A percentile compares a stretch with the other conserved stretches of the same genome.
These are phyloP conservation scores for Microplitis manilae DNA, from an alignment of 2,888 invertebrate species.

Conservation along the genomic window DNA sequence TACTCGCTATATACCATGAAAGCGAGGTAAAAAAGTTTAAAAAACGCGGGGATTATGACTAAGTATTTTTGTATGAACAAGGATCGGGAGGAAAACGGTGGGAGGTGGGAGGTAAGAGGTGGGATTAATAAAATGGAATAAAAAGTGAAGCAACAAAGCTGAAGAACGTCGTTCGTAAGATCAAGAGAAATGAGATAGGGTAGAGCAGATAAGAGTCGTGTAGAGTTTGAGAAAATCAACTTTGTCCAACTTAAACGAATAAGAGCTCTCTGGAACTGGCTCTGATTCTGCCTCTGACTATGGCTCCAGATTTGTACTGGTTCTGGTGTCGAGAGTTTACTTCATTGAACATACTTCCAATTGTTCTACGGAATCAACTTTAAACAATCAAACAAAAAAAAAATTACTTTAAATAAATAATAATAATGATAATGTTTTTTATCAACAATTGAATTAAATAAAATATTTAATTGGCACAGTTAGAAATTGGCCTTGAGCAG, in stretches of 20 bases:
- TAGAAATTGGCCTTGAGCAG: no score
- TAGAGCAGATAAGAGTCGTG: neutral
- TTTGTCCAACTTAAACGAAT: neutral
- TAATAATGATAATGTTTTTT: no score
- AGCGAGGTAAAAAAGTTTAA: constrained; percentile 19
- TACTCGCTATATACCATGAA: constrained; percentile 7
- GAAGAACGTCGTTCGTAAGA: neutral
- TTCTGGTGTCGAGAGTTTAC: neutral
- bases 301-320: neutral
- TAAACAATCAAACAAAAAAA: neutral
- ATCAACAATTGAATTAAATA: no score
- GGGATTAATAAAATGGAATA: constrained; percentile 17
- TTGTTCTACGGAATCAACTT: neutral
- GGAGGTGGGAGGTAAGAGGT: constrained; percentile 60
- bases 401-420: no score
- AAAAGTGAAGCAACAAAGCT: neutral
- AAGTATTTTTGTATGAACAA: neutral
- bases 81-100: constrained; percentile 54
- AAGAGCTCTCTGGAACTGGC: neutral
- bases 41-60: neutral
- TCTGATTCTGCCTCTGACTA: neutral
- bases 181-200: neutral
- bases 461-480: no score
- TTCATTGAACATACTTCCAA: neutral
- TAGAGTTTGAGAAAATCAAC: constrained; percentile 1